These are phyloP conservation scores for Chrysolina haemoptera DNA, from an alignment of 2,888 invertebrate genomes.

Conservation along the genomic window DNA sequence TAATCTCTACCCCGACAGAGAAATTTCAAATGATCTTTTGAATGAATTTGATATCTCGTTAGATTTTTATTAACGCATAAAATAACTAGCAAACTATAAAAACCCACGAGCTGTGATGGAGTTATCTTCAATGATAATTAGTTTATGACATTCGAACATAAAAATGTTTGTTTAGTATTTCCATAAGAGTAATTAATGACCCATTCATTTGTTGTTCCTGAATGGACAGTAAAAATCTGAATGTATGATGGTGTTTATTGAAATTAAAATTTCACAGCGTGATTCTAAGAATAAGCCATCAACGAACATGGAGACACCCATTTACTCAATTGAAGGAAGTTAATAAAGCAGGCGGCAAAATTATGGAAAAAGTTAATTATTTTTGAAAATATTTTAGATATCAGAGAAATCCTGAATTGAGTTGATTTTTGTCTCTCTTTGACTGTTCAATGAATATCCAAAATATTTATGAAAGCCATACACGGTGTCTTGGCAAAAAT, in stretches of 20 bases:
- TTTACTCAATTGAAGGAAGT: background rate
- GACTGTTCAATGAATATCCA: no score
- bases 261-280: constrained; percentile 20
- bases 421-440: no score
- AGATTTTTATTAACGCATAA: background rate
- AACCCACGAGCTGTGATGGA: background rate
- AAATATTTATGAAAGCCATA: no score
- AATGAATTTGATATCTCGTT: background rate
- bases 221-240: constrained; percentile 7
- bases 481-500: no score
- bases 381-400: no score
- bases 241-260: constrained; percentile 1
- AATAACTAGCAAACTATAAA: background rate
- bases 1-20: no score
- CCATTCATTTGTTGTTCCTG: constrained; percentile 20
- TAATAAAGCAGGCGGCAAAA: background rate
- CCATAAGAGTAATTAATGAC: constrained; percentile 24
- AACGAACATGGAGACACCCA: background rate
- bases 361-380: no score
- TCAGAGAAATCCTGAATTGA: no score
- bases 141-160: constrained; percentile 19
- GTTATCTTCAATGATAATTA: constrained; percentile 13
- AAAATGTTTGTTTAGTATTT: constrained; percentile 31
- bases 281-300: constrained; percentile 14
- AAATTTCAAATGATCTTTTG: background rate